phyloP scores from a whole-genome alignment of 2,888 invertebrate species.

The Pimpla rufipes region DNA sequence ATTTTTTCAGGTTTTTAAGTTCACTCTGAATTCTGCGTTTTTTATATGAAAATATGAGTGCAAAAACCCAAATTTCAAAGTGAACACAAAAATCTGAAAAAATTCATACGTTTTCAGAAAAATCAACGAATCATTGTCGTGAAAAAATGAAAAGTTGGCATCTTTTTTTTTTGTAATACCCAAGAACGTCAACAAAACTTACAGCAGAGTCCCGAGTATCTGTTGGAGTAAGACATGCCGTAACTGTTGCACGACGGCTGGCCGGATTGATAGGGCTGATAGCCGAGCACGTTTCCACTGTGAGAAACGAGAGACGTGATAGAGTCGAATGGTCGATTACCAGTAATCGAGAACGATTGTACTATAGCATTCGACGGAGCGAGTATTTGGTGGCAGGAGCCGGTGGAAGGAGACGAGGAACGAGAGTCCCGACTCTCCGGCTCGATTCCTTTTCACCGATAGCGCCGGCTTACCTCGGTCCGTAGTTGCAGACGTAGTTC shows the following conservation, averaged over 20 bases:
- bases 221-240: conserved; percentile 90
- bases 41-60: too few relatives aligned
- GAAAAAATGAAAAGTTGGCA: background rate
- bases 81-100: too few relatives aligned
- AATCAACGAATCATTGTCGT: too few relatives aligned
- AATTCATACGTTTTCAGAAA: background rate
- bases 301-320: conserved; percentile 68
- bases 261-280: conserved; percentile 92
- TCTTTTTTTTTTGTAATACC: background rate
- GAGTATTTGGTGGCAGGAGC: background rate
- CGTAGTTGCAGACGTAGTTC: conserved; percentile 94
- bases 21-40: too few relatives aligned
- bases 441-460: conserved; percentile 8
- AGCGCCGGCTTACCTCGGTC: conserved; percentile 87
- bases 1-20: too few relatives aligned
- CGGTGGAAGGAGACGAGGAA: conserved; percentile 21
- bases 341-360: conserved; percentile 64
- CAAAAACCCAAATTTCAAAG: too few relatives aligned
- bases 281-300: conserved; percentile 92
- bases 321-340: conserved; percentile 64
- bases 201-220: conserved; percentile 93
- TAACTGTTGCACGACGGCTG: conserved; percentile 90
- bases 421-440: conserved; percentile 37
- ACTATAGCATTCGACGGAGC: conserved; percentile 41
- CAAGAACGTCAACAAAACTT: conserved; percentile 84